Evolutionary conservation across 1,140 invertebrate species (phyloP).

Genomic region (Leptonema lineaticorne): DNA sequence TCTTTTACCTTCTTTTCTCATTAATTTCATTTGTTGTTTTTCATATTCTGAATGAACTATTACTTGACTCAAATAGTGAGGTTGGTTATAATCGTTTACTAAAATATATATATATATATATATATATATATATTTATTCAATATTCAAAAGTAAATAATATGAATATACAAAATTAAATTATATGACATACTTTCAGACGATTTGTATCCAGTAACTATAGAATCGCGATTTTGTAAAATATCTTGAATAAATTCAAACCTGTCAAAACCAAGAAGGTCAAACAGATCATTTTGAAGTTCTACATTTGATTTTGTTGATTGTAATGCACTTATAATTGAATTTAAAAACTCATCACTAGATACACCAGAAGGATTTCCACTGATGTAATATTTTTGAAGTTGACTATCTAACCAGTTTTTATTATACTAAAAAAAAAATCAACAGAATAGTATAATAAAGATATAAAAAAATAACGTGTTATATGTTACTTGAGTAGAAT

Average conservation of each 20-base stretch:
- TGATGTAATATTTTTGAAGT: constrained; percentile 57
- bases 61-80: constrained; percentile 71
- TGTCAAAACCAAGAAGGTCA: constrained; percentile 84
- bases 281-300: constrained; percentile 86
- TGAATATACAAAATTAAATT: not conserved
- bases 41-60: constrained; percentile 84
- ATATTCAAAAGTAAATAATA: not conserved
- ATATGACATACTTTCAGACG: not conserved
- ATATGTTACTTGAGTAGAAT: constrained; percentile 2
- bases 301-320: constrained; percentile 66
- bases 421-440: constrained; percentile 55
- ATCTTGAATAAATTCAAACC: constrained; percentile 81
- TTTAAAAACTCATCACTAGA: constrained; percentile 61
- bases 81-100: constrained; percentile 45
- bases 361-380: constrained; percentile 51
- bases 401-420: constrained; percentile 59
- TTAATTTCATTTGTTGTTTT: constrained; percentile 75
- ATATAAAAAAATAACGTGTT: not conserved
- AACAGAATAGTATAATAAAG: not conserved
- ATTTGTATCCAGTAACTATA: constrained; percentile 13
- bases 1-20: constrained; percentile 88
- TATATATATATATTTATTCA: too few species aligned
- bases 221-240: constrained; percentile 69
- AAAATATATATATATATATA: not conserved
- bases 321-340: constrained; percentile 61